phyloP scores from a whole-genome alignment of 2,888 invertebrate genomes.

The Drosophila neotestacea region DNA sequence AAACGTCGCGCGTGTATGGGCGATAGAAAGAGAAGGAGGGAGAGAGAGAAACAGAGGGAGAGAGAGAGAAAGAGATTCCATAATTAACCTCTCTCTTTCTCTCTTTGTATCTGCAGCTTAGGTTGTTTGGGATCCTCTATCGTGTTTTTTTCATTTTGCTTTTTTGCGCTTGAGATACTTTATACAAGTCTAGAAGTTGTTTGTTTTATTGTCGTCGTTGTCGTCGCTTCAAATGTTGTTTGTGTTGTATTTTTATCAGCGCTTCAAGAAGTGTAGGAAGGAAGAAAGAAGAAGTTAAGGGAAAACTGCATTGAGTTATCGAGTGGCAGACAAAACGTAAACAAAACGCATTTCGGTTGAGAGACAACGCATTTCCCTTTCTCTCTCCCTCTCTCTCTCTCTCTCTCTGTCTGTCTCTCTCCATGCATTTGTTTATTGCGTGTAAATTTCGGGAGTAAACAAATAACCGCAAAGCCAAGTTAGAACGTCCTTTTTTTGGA shows the following conservation, averaged over 20 bases:
- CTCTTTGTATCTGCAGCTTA: not conserved
- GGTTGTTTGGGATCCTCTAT: slow-evolving; percentile 8
- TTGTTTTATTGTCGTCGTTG: slow-evolving; percentile 55
- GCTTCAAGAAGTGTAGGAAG: slow-evolving; percentile 20
- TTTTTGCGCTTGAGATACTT: slow-evolving; percentile 69
- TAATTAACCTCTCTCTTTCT: not conserved
- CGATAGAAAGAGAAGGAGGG: not conserved
- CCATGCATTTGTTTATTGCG: slow-evolving; percentile 64
- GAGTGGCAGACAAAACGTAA: slow-evolving; percentile 55
- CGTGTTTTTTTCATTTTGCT: slow-evolving; percentile 4
- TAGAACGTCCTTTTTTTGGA: not conserved
- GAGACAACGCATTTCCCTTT: slow-evolving; percentile 1
- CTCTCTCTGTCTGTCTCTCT: not conserved
- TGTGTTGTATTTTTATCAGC: slow-evolving; percentile 66
- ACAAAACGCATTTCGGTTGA: slow-evolving; percentile 56
- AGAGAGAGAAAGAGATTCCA: not conserved
- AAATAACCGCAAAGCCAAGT: slow-evolving; percentile 37
- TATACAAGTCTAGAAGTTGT: slow-evolving; percentile 66
- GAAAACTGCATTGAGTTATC: slow-evolving; percentile 50
- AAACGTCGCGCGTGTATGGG: slow-evolving; percentile 26
- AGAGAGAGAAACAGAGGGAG: not conserved
- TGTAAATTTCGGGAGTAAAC: slow-evolving; percentile 73
- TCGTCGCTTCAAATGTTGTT: slow-evolving; percentile 64
- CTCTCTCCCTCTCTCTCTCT: not conserved
- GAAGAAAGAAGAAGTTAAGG: slow-evolving; percentile 12